Evolutionary conservation across 2,797 vertebrate species (phyloP).

Genomic region (Manis pentadactyla): DNA sequence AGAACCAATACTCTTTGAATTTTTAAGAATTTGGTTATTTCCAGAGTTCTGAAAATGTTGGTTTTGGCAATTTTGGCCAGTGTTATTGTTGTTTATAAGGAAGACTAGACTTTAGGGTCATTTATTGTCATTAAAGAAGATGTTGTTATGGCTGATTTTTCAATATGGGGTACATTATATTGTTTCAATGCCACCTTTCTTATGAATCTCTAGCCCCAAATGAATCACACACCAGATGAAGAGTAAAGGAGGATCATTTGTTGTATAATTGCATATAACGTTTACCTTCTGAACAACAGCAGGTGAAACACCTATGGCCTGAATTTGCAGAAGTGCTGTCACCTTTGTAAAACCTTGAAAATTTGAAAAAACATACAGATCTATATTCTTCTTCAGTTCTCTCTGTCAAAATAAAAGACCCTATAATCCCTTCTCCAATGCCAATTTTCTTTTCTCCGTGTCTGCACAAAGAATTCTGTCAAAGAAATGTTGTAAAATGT

Average conservation of each 20-base stretch:
- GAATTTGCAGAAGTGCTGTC: neutral
- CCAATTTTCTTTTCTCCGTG: neutral
- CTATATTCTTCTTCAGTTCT: neutral
- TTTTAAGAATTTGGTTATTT: neutral
- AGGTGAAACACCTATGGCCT: too few relatives aligned
- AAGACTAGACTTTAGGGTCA: neutral
- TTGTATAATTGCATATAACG: neutral
- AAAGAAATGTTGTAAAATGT: neutral
- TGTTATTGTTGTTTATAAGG: neutral
- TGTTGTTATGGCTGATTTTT: neutral
- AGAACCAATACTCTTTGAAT: neutral
- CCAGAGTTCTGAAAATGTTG: neutral
- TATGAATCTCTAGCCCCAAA: neutral
- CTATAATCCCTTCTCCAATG: neutral
- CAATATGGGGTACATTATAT: neutral
- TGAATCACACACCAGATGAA: neutral
- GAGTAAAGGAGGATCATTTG: neutral
- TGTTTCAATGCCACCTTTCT: neutral
- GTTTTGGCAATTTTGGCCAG: neutral
- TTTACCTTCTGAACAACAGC: neutral
- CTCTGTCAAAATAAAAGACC: neutral
- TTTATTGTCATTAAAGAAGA: neutral
- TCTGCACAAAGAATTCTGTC: neutral
- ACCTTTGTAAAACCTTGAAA: neutral
- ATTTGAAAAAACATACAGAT: neutral